These are phyloP conservation scores for Xerus rutilus DNA, from an alignment of 2,797 vertebrate genomes.

Conservation along the genomic window DNA sequence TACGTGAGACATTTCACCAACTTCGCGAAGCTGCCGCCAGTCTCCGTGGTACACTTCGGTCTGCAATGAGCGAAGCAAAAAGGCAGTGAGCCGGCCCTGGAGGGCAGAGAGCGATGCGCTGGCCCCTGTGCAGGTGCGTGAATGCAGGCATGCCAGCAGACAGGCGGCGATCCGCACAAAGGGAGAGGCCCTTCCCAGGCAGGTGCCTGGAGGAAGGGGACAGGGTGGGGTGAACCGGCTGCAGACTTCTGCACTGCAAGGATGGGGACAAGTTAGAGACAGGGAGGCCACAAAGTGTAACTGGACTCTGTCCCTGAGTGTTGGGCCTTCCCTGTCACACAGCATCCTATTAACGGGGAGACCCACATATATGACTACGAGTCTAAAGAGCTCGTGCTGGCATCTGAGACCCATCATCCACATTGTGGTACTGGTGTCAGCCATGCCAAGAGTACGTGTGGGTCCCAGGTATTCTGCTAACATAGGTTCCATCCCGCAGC, in stretches of 20 bases:
- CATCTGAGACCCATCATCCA: background rate
- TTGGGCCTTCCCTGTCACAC: background rate
- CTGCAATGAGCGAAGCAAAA: background rate
- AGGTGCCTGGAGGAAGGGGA: background rate
- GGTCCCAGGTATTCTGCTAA: accelerated
- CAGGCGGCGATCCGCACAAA: background rate
- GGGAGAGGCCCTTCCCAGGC: background rate
- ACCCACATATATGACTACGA: background rate
- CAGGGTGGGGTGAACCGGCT: background rate
- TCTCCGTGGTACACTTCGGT: background rate
- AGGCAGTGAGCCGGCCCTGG: too few species aligned
- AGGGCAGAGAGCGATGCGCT: too few species aligned
- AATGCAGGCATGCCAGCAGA: background rate
- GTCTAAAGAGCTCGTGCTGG: background rate
- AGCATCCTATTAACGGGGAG: accelerated
- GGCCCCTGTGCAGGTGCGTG: too few species aligned
- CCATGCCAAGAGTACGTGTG: too few species aligned
- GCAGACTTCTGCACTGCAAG: background rate
- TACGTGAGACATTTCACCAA: background rate
- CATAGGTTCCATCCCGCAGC: background rate
- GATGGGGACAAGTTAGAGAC: background rate
- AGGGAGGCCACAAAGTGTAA: background rate
- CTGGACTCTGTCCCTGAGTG: background rate
- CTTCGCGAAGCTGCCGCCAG: background rate
- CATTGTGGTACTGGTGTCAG: background rate